Conservation (phyloP, 2,888 invertebrate genomes). For the Cistogaster globosa region DNA sequence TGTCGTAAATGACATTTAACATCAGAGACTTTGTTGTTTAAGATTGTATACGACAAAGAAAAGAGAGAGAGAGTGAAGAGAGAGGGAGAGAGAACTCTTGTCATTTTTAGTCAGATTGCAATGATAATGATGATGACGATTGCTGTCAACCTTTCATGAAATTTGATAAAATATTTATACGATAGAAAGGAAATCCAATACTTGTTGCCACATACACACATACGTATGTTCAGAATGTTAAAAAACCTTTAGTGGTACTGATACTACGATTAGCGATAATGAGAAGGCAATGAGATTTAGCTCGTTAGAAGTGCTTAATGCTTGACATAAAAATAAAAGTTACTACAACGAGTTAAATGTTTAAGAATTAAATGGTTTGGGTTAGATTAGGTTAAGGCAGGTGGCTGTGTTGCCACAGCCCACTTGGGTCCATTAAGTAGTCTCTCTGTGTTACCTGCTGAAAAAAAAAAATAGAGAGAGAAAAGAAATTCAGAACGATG, state of each 20-base stretch:
- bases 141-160: slow-evolving; percentile 30
- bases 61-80: not conserved
- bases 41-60: not conserved
- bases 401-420: too few relatives aligned
- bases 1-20: slow-evolving; percentile 67
- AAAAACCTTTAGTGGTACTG: not conserved
- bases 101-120: slow-evolving; percentile 14
- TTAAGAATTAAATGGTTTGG: too few relatives aligned
- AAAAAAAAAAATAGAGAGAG: too few relatives aligned
- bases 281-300: too few relatives aligned
- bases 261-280: too few relatives aligned
- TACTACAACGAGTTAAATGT: too few relatives aligned
- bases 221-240: not conserved
- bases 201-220: not conserved
- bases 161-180: slow-evolving; percentile 7
- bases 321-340: too few relatives aligned
- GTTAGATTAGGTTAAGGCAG: too few relatives aligned
- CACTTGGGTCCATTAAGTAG: too few relatives aligned
- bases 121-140: slow-evolving; percentile 31
- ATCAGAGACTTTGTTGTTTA: slow-evolving; percentile 53
- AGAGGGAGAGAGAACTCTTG: not conserved
- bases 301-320: too few relatives aligned
- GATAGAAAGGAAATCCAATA: not conserved
- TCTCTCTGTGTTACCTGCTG: too few relatives aligned
- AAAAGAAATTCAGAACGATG: too few relatives aligned